Conservation (phyloP, 2,888 invertebrate species). For the Nomada fabriciana region DNA sequence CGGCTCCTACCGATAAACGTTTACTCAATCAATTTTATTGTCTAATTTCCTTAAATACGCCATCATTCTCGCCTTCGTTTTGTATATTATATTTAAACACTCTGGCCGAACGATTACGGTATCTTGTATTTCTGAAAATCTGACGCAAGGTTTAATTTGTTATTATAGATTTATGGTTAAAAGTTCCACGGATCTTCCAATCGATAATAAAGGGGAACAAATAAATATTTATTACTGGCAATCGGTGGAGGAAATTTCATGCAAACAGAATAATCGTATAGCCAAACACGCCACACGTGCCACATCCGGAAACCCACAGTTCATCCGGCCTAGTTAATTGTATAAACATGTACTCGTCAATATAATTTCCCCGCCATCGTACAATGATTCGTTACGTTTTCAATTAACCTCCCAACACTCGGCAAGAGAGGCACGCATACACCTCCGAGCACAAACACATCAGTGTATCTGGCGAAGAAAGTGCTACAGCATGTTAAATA, state of each 20-base stretch:
- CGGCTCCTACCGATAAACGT: not conserved
- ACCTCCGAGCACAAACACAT: not conserved
- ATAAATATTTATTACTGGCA: not conserved
- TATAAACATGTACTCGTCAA: slow-evolving; percentile 11
- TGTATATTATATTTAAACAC: no score
- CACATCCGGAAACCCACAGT: not conserved
- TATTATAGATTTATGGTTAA: not conserved
- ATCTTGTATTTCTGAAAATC: no score
- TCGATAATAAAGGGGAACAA: not conserved
- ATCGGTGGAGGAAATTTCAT: not conserved
- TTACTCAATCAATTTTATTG: not conserved
- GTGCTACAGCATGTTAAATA: not conserved
- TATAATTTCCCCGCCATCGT: slow-evolving; percentile 22
- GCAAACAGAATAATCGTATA: not conserved
- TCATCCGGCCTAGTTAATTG: slow-evolving; percentile 12
- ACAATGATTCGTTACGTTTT: slow-evolving; percentile 20
- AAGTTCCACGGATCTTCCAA: not conserved
- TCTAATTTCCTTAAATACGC: not conserved
- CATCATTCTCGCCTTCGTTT: no score
- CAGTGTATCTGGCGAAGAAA: not conserved
- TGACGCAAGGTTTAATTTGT: no score
- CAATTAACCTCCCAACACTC: not conserved
- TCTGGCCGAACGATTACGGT: no score
- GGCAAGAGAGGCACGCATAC: not conserved
- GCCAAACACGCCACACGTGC: not conserved